Percentiles rank a stretch among this genome's conserved stretches.
These are phyloP conservation scores for Zosterops pallidus DNA, from an alignment of 2,113 vertebrate genomes.

Conservation along the genomic window DNA sequence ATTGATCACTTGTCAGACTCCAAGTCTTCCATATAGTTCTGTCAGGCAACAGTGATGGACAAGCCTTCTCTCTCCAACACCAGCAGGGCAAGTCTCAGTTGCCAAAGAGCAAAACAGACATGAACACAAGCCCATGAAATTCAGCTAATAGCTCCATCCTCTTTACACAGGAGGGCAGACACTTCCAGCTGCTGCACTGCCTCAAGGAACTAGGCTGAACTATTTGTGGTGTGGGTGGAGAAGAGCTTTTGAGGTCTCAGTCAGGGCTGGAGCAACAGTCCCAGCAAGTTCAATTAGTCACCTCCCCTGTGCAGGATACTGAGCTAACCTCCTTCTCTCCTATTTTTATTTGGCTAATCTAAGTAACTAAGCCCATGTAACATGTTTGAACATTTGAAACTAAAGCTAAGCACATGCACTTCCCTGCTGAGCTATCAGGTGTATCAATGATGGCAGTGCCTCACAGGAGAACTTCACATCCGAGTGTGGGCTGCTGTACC, in stretches of 20 bases:
- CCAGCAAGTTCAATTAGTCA: conserved; percentile 26
- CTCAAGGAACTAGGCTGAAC: background rate
- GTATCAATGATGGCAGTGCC: background rate
- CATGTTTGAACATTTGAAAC: background rate
- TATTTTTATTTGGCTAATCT: background rate
- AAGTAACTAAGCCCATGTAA: background rate
- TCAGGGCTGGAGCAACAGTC: conserved; percentile 34
- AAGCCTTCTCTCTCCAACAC: background rate
- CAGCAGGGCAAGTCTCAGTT: background rate
- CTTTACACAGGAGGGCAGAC: background rate
- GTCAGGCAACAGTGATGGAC: background rate
- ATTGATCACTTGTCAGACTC: background rate
- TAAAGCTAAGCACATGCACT: background rate
- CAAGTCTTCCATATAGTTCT: background rate
- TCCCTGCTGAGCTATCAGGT: background rate
- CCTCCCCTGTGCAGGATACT: background rate
- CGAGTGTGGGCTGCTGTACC: background rate
- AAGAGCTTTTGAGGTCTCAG: background rate
- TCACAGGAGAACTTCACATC: background rate
- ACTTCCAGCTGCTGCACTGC: background rate
- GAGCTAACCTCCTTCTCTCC: background rate
- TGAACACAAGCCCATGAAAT: background rate
- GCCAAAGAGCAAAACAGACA: background rate
- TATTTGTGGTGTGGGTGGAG: background rate
- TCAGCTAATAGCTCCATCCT: background rate